Conservation (phyloP, 2,113 vertebrate genomes). For the Paramisgurnus dabryanus region DNA sequence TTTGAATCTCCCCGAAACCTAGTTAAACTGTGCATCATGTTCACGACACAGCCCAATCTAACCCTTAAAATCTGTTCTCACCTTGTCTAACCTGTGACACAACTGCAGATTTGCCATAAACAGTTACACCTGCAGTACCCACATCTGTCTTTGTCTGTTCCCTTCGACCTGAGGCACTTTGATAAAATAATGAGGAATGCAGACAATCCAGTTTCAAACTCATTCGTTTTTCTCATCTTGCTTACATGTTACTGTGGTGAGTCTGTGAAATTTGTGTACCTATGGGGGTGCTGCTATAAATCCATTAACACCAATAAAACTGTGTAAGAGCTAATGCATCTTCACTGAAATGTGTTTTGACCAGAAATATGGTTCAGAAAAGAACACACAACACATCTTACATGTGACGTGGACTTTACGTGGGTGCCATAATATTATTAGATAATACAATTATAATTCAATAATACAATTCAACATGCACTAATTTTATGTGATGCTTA, state of each 20-base stretch:
- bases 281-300: not conserved
- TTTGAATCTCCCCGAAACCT: not conserved
- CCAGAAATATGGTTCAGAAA: not conserved
- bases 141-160: constrained; percentile 40
- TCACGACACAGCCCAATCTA: not conserved
- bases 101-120: constrained; percentile 14
- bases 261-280: not conserved
- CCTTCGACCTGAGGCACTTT: constrained; percentile 16
- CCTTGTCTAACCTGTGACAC: not conserved
- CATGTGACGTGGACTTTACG: not conserved
- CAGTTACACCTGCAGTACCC: constrained; percentile 41
- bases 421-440: no score
- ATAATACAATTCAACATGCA: constrained; percentile 14
- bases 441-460: not conserved
- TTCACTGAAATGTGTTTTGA: not conserved
- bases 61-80: not conserved
- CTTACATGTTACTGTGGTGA: not conserved
- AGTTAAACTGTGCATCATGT: not conserved
- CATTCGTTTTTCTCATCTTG: not conserved
- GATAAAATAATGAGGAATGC: constrained; percentile 48
- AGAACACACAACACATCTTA: not conserved
- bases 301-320: constrained; percentile 8
- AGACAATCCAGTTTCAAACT: constrained; percentile 47
- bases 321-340: not conserved
- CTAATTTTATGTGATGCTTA: not conserved